Evolutionary conservation across 1,140 invertebrate species (phyloP).

Genomic region (Alviniconcha marisindica): DNA sequence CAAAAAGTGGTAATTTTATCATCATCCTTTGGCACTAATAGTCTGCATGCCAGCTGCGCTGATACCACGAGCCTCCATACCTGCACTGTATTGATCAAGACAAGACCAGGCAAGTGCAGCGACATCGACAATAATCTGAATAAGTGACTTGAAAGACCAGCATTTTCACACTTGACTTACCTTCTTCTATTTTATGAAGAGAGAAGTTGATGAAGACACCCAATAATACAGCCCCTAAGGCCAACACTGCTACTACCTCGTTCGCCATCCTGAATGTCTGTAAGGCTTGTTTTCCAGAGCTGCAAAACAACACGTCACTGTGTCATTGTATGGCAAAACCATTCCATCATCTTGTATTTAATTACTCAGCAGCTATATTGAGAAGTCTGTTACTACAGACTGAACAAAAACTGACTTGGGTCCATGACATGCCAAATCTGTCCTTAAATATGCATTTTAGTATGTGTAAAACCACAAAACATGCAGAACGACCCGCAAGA

Average conservation of each 20-base stretch:
- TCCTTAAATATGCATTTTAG: no score
- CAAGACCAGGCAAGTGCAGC: background rate
- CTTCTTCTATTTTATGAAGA: conserved; percentile 90
- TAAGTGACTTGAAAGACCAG: conserved; percentile 46
- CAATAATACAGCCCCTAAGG: conserved; percentile 43
- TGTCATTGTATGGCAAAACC: no score
- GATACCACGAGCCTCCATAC: background rate
- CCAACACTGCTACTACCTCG: conserved; percentile 45
- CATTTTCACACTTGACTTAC: conserved; percentile 53
- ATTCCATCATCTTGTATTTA: no score
- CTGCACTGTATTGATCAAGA: background rate
- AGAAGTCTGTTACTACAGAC: no score
- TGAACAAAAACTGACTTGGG: no score
- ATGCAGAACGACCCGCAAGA: no score
- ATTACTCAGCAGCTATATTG: no score
- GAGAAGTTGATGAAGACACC: conserved; percentile 80
- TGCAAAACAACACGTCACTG: background rate
- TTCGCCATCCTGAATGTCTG: conserved; percentile 63
- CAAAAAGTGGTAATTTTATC: background rate
- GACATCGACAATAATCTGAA: background rate
- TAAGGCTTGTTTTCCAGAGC: background rate
- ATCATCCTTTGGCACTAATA: no score
- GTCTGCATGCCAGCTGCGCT: no score
- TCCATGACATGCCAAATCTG: no score
- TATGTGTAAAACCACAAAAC: no score